Evolutionary conservation across 2,888 invertebrate genomes (phyloP).

Genomic region (Onthophagus sagittarius): DNA sequence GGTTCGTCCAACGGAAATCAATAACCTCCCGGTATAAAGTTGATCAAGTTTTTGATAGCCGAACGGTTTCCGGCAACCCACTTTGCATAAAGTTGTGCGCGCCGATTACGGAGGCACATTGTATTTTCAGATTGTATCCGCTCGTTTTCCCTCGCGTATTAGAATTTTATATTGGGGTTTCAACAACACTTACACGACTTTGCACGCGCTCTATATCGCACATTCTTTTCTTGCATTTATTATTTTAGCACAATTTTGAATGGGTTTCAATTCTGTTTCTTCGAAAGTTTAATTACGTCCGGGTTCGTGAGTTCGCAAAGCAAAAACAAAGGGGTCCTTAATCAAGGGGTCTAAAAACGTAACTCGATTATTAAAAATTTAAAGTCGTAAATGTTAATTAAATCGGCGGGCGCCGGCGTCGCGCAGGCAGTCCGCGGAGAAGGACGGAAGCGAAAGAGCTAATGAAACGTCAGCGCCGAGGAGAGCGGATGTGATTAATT

Average conservation of each 20-base stretch:
- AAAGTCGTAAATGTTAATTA: slow-evolving; percentile 38
- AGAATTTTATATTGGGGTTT: slow-evolving; percentile 49
- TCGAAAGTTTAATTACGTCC: not conserved
- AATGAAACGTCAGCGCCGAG: slow-evolving; percentile 23
- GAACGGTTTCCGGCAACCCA: not conserved
- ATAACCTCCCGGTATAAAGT: not conserved
- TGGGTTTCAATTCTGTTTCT: not conserved
- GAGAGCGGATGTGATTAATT: slow-evolving; percentile 23
- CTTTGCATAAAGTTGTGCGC: not conserved
- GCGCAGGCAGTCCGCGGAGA: slow-evolving; percentile 1
- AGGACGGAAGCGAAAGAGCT: slow-evolving; percentile 16
- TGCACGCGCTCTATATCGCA: not conserved
- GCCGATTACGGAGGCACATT: not conserved
- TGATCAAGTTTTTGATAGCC: not conserved
- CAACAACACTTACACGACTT: slow-evolving; percentile 43
- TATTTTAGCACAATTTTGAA: not conserved
- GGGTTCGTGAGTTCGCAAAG: not conserved
- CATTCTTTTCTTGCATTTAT: not conserved
- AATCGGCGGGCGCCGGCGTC: slow-evolving; percentile 31
- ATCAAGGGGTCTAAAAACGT: slow-evolving; percentile 14
- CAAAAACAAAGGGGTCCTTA: slow-evolving; percentile 10
- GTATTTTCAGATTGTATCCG: slow-evolving; percentile 49
- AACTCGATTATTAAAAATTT: slow-evolving; percentile 38
- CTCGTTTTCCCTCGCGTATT: slow-evolving; percentile 42
- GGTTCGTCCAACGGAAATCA: not conserved